Percentiles rank a stretch among this genome's conserved stretches.
Conservation (phyloP, 2,888 invertebrate genomes). For the Cephus nigrinus region DNA sequence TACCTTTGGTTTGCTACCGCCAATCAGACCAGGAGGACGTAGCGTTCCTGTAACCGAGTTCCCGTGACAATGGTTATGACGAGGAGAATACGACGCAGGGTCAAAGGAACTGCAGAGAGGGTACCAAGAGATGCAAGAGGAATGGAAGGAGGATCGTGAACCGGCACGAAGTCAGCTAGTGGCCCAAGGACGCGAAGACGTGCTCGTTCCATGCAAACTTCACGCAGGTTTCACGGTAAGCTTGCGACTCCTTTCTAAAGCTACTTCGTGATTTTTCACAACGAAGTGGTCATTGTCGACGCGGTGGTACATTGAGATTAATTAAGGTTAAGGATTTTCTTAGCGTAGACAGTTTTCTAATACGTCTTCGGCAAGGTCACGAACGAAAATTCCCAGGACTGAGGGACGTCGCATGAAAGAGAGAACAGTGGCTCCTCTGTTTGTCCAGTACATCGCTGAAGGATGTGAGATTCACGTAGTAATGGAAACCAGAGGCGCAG, state of each 20-base stretch:
- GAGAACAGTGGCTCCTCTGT: neutral
- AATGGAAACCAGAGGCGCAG: constrained; percentile 62
- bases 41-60: constrained; percentile 78
- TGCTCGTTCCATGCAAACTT: neutral
- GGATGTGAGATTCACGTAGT: constrained; percentile 18
- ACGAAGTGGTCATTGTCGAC: neutral
- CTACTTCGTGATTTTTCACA: neutral
- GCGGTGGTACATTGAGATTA: neutral
- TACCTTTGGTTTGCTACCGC: constrained; percentile 97
- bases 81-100: neutral
- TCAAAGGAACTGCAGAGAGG: neutral
- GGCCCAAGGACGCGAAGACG: neutral
- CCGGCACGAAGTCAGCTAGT: neutral
- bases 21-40: constrained; percentile 90
- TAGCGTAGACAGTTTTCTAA: neutral
- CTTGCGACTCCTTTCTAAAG: neutral
- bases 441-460: neutral
- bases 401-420: neutral
- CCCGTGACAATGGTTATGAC: neutral
- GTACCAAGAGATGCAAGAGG: neutral
- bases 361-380: neutral
- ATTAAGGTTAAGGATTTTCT: neutral
- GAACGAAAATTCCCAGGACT: neutral
- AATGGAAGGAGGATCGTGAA: neutral
- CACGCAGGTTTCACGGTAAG: neutral